Evolutionary conservation across 2,797 vertebrate species (phyloP).

Genomic region (Calcarius lapponicus): DNA sequence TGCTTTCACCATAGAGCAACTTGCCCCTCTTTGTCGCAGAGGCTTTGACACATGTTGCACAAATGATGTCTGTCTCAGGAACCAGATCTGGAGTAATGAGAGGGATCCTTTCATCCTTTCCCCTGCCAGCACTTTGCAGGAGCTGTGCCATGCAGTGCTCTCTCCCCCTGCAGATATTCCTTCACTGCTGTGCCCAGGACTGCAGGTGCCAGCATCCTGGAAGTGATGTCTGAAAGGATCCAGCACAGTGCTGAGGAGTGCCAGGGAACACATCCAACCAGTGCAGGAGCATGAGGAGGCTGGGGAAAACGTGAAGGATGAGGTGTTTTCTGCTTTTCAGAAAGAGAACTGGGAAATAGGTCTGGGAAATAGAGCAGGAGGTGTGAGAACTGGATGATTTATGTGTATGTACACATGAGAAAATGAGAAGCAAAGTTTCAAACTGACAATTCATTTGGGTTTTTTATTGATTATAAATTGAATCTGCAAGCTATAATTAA

Average conservation of each 20-base stretch:
- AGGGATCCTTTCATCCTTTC: not conserved
- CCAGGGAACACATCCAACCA: not conserved
- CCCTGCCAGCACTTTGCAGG: not conserved
- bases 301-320: not conserved
- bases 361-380: not conserved
- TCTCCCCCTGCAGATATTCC: not conserved
- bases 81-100: not conserved
- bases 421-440: slow-evolving; percentile 37
- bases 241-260: not conserved
- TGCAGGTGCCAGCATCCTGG: not conserved
- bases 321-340: not conserved
- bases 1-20: not conserved
- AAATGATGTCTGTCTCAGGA: not conserved
- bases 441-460: slow-evolving; percentile 19
- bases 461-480: slow-evolving; percentile 51
- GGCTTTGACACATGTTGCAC: not conserved
- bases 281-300: not conserved
- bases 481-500: slow-evolving; percentile 44
- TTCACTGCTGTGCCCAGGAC: not conserved
- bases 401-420: not conserved
- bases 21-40: not conserved
- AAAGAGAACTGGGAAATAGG: not conserved
- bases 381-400: not conserved
- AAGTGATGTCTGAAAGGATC: not conserved
- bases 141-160: not conserved